These are phyloP conservation scores for Merluccius polli DNA, from an alignment of 2,797 vertebrate species.

Conservation along the genomic window DNA sequence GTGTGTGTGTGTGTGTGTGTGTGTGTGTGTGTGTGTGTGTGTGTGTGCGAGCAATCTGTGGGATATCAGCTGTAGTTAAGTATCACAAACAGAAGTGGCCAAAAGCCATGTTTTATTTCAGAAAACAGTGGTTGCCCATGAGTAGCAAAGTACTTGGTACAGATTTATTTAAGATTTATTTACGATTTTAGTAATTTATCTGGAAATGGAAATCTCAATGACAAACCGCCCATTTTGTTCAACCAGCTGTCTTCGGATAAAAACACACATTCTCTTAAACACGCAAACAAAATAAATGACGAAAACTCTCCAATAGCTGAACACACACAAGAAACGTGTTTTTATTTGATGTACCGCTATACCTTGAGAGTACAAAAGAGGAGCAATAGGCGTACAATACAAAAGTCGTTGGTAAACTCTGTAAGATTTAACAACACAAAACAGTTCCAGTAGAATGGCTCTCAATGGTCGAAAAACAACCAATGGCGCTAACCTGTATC, in stretches of 20 bases:
- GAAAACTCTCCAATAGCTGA: not conserved
- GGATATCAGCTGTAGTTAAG: too few species aligned
- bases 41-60: conserved; percentile 39
- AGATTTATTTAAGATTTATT: too few species aligned
- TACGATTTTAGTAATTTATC: too few species aligned
- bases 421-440: not conserved
- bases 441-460: too few species aligned
- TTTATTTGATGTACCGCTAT: not conserved
- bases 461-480: too few species aligned
- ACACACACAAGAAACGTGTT: not conserved
- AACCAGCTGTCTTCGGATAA: not conserved
- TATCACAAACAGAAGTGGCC: too few species aligned
- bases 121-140: too few species aligned
- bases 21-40: conserved; percentile 30
- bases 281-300: not conserved
- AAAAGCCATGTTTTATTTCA: too few species aligned
- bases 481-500: too few species aligned
- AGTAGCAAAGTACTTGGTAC: too few species aligned
- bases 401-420: not conserved
- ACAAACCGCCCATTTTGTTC: too few species aligned
- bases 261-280: not conserved
- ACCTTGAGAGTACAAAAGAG: not conserved
- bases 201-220: too few species aligned
- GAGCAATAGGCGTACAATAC: not conserved
- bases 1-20: conserved; percentile 30